A percentile compares a stretch with the other conserved stretches of the same genome.
These are phyloP conservation scores for Danio aesculapii DNA, from an alignment of 2,797 vertebrate species.

Conservation along the genomic window DNA sequence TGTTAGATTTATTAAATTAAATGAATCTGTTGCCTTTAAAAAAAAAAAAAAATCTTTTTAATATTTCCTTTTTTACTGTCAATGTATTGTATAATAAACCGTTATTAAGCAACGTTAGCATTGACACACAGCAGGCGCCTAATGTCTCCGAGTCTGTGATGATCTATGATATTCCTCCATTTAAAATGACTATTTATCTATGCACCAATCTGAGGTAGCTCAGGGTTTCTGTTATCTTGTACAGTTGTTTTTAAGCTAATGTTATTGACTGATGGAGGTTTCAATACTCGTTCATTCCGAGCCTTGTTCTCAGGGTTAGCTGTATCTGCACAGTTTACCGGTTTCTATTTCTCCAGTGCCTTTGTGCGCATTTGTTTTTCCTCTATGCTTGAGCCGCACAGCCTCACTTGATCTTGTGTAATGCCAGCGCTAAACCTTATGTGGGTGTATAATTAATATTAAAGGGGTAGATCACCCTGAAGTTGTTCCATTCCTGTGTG, in stretches of 20 bases:
- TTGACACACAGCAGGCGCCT: constrained; percentile 8
- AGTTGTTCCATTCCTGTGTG: too few relatives aligned
- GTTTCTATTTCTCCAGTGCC: constrained; percentile 23
- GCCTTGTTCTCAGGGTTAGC: constrained; percentile 72
- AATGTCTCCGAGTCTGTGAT: background rate
- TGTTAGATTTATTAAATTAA: constrained; percentile 18
- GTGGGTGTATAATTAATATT: background rate
- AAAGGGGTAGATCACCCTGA: background rate
- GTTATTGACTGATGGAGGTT: constrained; percentile 21
- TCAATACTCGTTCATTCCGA: constrained; percentile 46
- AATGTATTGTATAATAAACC: constrained; percentile 35
- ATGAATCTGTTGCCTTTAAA: constrained; percentile 17
- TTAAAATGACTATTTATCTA: constrained; percentile 31
- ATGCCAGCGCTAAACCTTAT: background rate
- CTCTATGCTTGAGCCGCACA: constrained; percentile 1
- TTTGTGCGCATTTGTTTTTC: constrained; percentile 35
- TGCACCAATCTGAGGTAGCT: constrained; percentile 34
- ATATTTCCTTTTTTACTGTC: constrained; percentile 30
- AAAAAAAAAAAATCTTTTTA: constrained; percentile 31
- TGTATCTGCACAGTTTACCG: constrained; percentile 32
- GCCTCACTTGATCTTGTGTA: background rate
- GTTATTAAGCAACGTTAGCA: constrained; percentile 27
- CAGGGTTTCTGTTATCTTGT: constrained; percentile 28
- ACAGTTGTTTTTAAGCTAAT: constrained; percentile 21
- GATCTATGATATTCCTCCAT: constrained; percentile 2